These are phyloP conservation scores for Andrena dorsata DNA, from an alignment of 2,888 invertebrate species.

Conservation along the genomic window DNA sequence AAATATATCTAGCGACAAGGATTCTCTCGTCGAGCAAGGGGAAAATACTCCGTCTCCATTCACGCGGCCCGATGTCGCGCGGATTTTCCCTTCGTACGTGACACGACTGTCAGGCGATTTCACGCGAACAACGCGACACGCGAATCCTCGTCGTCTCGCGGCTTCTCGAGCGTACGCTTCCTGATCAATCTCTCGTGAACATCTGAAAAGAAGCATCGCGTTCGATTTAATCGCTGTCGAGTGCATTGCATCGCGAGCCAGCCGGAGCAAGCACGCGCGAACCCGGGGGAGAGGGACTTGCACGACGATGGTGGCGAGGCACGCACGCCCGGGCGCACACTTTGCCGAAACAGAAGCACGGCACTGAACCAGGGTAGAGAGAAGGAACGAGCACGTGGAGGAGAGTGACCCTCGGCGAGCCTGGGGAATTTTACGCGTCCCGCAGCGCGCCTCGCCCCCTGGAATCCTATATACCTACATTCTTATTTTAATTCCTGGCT, in stretches of 20 bases:
- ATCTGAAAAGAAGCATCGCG: constrained; percentile 14
- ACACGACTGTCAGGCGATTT: constrained; percentile 31
- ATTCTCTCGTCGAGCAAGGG: constrained; percentile 6
- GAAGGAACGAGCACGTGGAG: no score
- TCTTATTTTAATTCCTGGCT: neutral
- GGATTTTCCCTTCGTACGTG: constrained; percentile 13
- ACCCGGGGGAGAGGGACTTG: neutral
- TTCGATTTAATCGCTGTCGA: constrained; percentile 57
- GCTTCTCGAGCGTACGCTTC: constrained; percentile 15
- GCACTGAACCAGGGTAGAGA: no score
- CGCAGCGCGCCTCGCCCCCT: neutral
- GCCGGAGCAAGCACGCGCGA: neutral
- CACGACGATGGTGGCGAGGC: neutral
- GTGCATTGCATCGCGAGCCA: constrained; percentile 11
- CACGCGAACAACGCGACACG: constrained; percentile 14
- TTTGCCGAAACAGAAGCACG: no score
- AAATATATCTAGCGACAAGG: neutral
- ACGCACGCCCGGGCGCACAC: no score
- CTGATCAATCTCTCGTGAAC: constrained; percentile 4
- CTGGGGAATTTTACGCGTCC: neutral
- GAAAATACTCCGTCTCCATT: constrained; percentile 24
- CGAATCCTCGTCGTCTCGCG: neutral
- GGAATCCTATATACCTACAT: neutral
- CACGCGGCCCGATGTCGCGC: constrained; percentile 5
- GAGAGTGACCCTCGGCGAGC: neutral